These are phyloP conservation scores for Staurois parvus DNA, from an alignment of 2,797 vertebrate genomes.

Conservation along the genomic window DNA sequence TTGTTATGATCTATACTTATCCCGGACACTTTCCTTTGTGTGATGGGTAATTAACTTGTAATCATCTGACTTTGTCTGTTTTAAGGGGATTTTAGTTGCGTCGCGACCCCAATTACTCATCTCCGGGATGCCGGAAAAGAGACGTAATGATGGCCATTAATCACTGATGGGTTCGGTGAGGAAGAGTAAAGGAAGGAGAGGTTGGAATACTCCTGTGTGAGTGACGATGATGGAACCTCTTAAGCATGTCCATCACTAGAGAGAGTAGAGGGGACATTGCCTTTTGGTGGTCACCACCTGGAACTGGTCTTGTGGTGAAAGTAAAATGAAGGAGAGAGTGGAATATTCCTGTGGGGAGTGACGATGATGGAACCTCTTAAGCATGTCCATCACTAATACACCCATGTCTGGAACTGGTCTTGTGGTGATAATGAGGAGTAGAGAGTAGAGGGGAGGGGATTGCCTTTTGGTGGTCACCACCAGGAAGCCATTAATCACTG, in stretches of 20 bases:
- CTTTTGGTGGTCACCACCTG: too few species aligned
- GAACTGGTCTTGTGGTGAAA: too few species aligned
- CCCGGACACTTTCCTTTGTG: background rate
- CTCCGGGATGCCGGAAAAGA: constrained; percentile 32
- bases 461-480: too few species aligned
- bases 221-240: constrained; percentile 16
- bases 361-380: too few species aligned
- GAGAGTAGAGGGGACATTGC: background rate
- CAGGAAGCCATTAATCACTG: too few species aligned
- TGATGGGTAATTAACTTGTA: constrained; percentile 52
- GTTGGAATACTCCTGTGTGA: background rate
- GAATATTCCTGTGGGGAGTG: too few species aligned
- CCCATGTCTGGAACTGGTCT: too few species aligned
- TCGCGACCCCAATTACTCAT: constrained; percentile 55
- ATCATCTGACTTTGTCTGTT: constrained; percentile 48
- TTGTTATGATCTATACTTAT: constrained; percentile 3
- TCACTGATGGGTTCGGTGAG: constrained; percentile 3
- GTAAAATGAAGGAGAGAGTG: too few species aligned
- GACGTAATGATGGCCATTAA: constrained; percentile 54
- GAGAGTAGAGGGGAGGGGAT: too few species aligned
- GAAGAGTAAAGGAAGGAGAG: background rate
- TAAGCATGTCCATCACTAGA: background rate
- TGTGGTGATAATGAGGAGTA: too few species aligned
- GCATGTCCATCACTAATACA: too few species aligned
- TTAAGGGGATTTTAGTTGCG: constrained; percentile 44